phyloP scores from a whole-genome alignment of 2,888 invertebrate genomes.

The Thereva unica region DNA sequence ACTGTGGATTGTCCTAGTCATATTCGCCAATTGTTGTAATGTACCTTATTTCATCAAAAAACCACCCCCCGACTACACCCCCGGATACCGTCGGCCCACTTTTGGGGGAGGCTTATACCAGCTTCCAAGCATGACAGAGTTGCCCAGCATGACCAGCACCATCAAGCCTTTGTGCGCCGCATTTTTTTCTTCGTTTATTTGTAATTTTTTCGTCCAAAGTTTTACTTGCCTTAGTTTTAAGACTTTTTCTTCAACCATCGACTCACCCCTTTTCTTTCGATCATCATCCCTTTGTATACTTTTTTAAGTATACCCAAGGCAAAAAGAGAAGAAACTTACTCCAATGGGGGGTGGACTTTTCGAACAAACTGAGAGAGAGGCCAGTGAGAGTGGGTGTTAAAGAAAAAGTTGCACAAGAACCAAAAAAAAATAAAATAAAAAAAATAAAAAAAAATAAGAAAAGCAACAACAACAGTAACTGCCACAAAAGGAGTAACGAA shows the following conservation, averaged over 20 bases:
- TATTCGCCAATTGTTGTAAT: conserved; percentile 29
- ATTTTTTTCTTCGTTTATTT: conserved; percentile 17
- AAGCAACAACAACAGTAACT: conserved; percentile 28
- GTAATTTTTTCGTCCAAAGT: conserved; percentile 25
- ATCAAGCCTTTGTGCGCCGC: conserved; percentile 21
- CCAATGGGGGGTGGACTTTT: conserved; percentile 10
- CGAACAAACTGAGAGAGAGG: neutral
- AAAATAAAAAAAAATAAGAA: neutral
- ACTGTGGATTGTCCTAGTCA: neutral
- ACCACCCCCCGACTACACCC: no score
- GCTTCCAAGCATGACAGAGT: conserved; percentile 16
- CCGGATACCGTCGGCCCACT: conserved; percentile 16
- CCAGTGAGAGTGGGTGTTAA: neutral
- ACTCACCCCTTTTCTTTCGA: conserved; percentile 4
- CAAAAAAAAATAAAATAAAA: conserved; percentile 7
- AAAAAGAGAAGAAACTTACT: conserved; percentile 24
- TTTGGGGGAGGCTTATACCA: conserved; percentile 28
- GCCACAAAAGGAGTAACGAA: conserved; percentile 36
- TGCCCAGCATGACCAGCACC: conserved; percentile 35
- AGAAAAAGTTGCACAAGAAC: conserved; percentile 30
- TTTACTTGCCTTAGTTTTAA: conserved; percentile 34
- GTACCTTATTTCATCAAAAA: conserved; percentile 1
- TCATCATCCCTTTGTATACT: conserved; percentile 32
- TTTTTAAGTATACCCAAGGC: conserved; percentile 37
- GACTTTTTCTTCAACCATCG: conserved; percentile 11